Evolutionary conservation across 1,140 invertebrate genomes (phyloP).

Genomic region (Drosophila ironensis): DNA sequence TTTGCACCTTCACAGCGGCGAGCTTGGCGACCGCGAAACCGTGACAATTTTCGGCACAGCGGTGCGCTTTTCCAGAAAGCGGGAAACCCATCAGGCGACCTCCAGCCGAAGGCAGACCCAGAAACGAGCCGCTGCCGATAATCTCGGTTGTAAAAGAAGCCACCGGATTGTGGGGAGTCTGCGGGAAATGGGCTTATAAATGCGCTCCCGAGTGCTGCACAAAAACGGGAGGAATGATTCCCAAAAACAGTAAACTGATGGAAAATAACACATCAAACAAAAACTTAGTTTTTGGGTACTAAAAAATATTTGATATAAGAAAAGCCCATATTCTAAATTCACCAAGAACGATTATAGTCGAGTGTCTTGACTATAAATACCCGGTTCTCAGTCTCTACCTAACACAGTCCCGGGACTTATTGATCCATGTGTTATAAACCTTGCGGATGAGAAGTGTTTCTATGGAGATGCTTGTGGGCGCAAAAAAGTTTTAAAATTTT

Average conservation of each 20-base stretch:
- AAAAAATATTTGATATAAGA: no score
- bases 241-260: not conserved
- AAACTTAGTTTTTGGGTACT: no score
- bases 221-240: conserved; percentile 1
- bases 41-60: conserved; percentile 79
- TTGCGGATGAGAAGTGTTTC: no score
- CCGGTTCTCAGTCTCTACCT: no score
- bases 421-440: no score
- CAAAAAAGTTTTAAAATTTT: no score
- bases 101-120: conserved; percentile 9
- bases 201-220: not conserved
- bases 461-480: no score
- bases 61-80: conserved; percentile 74
- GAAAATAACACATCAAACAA: not conserved
- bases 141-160: conserved; percentile 2
- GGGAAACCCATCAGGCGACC: conserved; percentile 27
- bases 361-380: no score
- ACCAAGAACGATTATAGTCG: no score
- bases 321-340: not conserved
- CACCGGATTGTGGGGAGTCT: conserved; percentile 14
- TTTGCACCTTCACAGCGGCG: conserved; percentile 72
- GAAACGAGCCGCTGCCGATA: conserved; percentile 5
- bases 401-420: no score
- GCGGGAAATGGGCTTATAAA: conserved; percentile 14
- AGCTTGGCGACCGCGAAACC: conserved; percentile 40